A percentile compares a stretch with the other conserved stretches of the same genome.
Evolutionary conservation across 2,797 vertebrate genomes (phyloP).

Genomic region (Tympanoctomys barrerae): DNA sequence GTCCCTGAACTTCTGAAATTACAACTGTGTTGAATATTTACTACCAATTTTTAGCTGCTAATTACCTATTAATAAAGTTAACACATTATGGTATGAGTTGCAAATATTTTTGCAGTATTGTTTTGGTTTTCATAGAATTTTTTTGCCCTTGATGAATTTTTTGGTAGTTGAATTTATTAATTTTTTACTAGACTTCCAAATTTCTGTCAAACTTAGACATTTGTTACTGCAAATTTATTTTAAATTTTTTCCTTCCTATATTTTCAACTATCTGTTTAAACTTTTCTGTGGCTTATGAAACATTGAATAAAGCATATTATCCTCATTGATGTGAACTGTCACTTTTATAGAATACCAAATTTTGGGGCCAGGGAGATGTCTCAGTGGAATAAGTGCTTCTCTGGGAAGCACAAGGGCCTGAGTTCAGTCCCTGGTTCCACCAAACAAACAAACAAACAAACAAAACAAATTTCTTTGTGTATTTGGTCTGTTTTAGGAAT

Average conservation of each 20-base stretch:
- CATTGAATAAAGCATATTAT: neutral
- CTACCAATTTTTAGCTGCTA: neutral
- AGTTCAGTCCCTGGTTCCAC: too few relatives aligned
- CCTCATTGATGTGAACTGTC: conserved; percentile 5
- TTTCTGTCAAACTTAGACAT: neutral
- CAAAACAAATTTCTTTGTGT: neutral
- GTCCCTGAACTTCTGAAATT: neutral
- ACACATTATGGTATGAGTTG: neutral
- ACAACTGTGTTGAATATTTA: neutral
- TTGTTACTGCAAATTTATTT: neutral
- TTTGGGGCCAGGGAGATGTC: too few relatives aligned
- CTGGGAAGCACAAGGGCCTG: too few relatives aligned
- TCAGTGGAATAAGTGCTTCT: too few relatives aligned
- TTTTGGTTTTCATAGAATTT: conserved; percentile 21
- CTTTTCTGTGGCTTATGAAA: neutral
- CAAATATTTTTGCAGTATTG: conserved; percentile 9
- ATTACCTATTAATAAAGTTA: neutral
- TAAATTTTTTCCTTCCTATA: neutral
- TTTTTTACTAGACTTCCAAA: neutral
- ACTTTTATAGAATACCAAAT: neutral
- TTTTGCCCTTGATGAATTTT: neutral
- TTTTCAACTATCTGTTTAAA: conserved; percentile 7
- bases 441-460: too few relatives aligned
- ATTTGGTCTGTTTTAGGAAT: neutral
- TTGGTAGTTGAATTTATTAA: neutral